These are phyloP conservation scores for Zelostemma sp. DNA, from an alignment of 1,140 invertebrate genomes.

Conservation along the genomic window DNA sequence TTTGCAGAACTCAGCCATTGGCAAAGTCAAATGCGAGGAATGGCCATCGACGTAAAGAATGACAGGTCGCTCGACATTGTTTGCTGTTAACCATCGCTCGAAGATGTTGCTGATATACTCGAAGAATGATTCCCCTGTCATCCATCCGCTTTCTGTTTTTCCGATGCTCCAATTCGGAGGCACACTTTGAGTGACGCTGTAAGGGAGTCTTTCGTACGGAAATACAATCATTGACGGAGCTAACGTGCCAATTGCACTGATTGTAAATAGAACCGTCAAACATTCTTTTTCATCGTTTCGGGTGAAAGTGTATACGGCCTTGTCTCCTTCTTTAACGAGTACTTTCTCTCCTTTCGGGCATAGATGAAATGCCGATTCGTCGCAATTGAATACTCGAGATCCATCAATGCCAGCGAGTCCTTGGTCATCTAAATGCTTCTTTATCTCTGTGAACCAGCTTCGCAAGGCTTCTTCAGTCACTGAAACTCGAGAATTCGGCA, in stretches of 20 bases:
- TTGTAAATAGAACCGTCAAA: slow-evolving; percentile 52
- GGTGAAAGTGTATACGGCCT: slow-evolving; percentile 42
- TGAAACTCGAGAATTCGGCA: slow-evolving; percentile 11
- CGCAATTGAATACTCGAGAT: slow-evolving; percentile 41
- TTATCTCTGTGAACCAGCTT: slow-evolving; percentile 46
- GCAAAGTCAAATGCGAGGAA: slow-evolving; percentile 50
- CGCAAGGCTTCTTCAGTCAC: slow-evolving; percentile 25
- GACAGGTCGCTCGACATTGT: slow-evolving; percentile 6
- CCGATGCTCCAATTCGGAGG: slow-evolving; percentile 53
- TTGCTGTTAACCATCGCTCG: background rate
- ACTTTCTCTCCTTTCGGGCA: slow-evolving; percentile 49
- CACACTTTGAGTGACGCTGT: slow-evolving; percentile 37
- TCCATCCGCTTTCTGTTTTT: slow-evolving; percentile 7
- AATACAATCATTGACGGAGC: slow-evolving; percentile 57
- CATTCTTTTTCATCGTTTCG: slow-evolving; percentile 29
- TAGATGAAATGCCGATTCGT: slow-evolving; percentile 47
- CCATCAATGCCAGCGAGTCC: slow-evolving; percentile 25
- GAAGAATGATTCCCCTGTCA: slow-evolving; percentile 5
- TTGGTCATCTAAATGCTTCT: slow-evolving; percentile 29
- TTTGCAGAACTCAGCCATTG: slow-evolving; percentile 41
- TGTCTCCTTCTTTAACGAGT: slow-evolving; percentile 44
- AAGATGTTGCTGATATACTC: slow-evolving; percentile 4
- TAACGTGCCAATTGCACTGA: slow-evolving; percentile 47
- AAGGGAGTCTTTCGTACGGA: slow-evolving; percentile 50
- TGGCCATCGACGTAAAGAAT: slow-evolving; percentile 55